Conservation (phyloP, 2,113 vertebrate species). For the Campylomormyrus numenius region DNA sequence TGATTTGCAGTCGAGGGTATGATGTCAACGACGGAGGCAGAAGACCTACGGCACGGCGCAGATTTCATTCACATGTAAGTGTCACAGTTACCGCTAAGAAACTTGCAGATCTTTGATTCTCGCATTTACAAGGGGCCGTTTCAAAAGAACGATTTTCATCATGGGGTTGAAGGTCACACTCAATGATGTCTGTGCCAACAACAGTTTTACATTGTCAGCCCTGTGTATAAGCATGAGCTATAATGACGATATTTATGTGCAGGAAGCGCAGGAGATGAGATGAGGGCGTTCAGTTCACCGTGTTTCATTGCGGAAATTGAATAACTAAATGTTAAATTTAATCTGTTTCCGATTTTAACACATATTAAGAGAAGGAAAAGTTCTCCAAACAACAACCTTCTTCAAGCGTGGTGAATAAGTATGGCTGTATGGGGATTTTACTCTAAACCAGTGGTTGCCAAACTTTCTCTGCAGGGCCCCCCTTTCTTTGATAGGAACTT, state of each 20-base stretch:
- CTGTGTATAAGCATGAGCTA: background rate
- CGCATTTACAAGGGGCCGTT: background rate
- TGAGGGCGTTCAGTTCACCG: background rate
- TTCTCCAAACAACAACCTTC: background rate
- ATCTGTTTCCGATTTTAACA: background rate
- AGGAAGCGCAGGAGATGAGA: background rate
- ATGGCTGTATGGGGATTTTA: background rate
- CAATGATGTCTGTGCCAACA: background rate
- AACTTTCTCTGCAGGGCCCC: no score
- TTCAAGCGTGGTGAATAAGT: background rate
- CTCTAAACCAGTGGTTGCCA: background rate
- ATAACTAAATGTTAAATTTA: constrained; percentile 3
- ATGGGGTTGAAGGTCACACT: background rate
- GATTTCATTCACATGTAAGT: background rate
- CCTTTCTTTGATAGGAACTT: no score
- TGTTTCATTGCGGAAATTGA: background rate
- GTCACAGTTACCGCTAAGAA: background rate
- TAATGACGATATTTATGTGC: background rate
- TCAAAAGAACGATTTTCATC: background rate
- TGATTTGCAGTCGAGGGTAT: background rate
- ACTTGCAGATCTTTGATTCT: no score
- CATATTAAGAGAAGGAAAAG: background rate
- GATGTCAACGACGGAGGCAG: background rate
- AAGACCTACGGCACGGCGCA: background rate
- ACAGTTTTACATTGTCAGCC: background rate